Conservation (phyloP, 1,140 invertebrate genomes). For the Sitodiplosis mosellana region DNA sequence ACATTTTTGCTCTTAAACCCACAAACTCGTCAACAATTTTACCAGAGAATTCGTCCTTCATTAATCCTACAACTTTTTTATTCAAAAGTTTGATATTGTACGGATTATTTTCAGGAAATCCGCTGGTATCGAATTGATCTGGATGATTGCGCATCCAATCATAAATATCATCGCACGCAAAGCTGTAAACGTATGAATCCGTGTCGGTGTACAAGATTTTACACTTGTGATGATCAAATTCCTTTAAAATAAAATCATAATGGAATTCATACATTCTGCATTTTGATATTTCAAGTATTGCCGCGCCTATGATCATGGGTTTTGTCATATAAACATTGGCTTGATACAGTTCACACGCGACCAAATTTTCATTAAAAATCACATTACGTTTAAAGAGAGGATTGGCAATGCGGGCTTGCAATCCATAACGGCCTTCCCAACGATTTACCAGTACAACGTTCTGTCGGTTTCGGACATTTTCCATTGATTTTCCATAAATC, state of each 20-base stretch:
- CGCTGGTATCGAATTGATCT: slow-evolving; percentile 15
- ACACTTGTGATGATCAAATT: slow-evolving; percentile 13
- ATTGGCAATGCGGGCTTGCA: slow-evolving; percentile 19
- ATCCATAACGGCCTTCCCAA: slow-evolving; percentile 18
- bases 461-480: slow-evolving; percentile 27
- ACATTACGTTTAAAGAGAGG: slow-evolving; percentile 20
- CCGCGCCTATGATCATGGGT: slow-evolving; percentile 24
- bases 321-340: slow-evolving; percentile 20
- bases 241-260: slow-evolving; percentile 13
- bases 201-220: slow-evolving; percentile 25
- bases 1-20: slow-evolving; percentile 13
- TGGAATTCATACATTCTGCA: slow-evolving; percentile 19
- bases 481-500: slow-evolving; percentile 29
- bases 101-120: slow-evolving; percentile 9
- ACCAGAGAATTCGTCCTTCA: slow-evolving; percentile 16
- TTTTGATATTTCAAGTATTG: slow-evolving; percentile 24
- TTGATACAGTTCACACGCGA: slow-evolving; percentile 20
- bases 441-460: slow-evolving; percentile 21
- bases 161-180: slow-evolving; percentile 25
- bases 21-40: slow-evolving; percentile 15
- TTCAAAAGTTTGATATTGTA: slow-evolving; percentile 10
- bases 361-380: slow-evolving; percentile 21
- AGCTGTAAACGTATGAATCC: slow-evolving; percentile 23
- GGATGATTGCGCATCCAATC: slow-evolving; percentile 19
- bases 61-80: slow-evolving; percentile 13